Evolutionary conservation across 2,888 invertebrate genomes (phyloP), one percentile per base, ranked within the genome.

Genomic region (Cylloceria caligata): DNA sequence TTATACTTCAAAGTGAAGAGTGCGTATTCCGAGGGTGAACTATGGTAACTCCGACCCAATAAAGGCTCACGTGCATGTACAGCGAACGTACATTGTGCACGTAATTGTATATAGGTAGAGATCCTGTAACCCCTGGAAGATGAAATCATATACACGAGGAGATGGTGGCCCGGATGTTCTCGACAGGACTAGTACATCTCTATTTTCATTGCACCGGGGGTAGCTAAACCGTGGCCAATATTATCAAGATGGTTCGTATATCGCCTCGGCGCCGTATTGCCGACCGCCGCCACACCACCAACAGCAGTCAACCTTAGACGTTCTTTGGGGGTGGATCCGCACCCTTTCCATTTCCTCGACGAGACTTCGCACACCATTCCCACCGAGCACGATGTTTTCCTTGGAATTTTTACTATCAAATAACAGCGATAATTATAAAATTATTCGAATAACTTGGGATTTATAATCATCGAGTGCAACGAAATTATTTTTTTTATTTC

Each of bases 231-330:
- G 36, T 57, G 65, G 62, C 76, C 74, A 71, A 83, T 57, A 76
- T 83, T 79, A 76, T 83, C 75, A 77, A 71, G 79, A 88, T 80
- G 86, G 88, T 82, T 88, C 85, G 81, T 88, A 88, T 68, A 65
- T 72, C 49, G 1, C 64, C 79, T 76, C 86, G 87, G 88, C 89
- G 89, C 87, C 89, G 87, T 86, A 84, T 84, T 86, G 88, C 84
- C 88, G 87, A 75, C 75, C 67, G 67, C 42, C 77, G 67, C 42
- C 77, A 80, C 84, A 81, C 81, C 52, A 80, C 81, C 83, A n/a
- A 80, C 83, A 82, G 52, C 89, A 91, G 91, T 91, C 87, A 88
- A 88, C 90, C 89, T 87, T 86, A 85, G 88, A 88, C 89, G 82
- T 86, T 89, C 87, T 77, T 83, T 82, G 87, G 86, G 89, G 90